Conservation (phyloP, 1,140 invertebrate genomes). For the Atta texana region DNA sequence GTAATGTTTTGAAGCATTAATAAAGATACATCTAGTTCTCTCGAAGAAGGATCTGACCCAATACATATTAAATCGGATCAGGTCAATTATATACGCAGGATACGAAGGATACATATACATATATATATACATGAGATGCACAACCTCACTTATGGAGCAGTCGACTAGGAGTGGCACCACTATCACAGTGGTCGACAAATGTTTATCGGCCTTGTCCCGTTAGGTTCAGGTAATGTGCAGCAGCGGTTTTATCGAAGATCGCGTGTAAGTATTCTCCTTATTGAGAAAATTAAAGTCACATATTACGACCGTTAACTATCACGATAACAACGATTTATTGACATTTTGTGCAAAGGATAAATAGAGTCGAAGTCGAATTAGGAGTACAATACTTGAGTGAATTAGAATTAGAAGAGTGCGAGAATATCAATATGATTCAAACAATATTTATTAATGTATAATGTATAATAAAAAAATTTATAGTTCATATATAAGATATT, state of each 20-base stretch:
- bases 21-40: conserved; percentile 6
- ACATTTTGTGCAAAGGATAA: neutral
- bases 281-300: conserved; percentile 29
- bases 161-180: conserved; percentile 66
- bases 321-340: conserved; percentile 33
- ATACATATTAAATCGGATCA: conserved; percentile 52
- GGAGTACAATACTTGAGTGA: neutral
- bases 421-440: neutral
- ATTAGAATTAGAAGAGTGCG: neutral
- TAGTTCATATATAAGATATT: neutral
- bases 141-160: neutral
- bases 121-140: neutral
- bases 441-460: neutral
- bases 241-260: conserved; percentile 59
- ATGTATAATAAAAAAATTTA: neutral
- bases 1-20: neutral
- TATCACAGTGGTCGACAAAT: conserved; percentile 44
- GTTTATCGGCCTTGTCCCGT: conserved; percentile 73
- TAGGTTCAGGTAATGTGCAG: conserved; percentile 52
- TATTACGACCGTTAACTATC: conserved; percentile 28
- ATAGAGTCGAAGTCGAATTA: conserved; percentile 4
- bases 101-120: neutral
- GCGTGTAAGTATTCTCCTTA: conserved; percentile 33
- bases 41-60: conserved; percentile 30
- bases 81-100: conserved; percentile 51